phyloP scores from a whole-genome alignment of 2,113 vertebrate species.

The Cnemophilus loriae region DNA sequence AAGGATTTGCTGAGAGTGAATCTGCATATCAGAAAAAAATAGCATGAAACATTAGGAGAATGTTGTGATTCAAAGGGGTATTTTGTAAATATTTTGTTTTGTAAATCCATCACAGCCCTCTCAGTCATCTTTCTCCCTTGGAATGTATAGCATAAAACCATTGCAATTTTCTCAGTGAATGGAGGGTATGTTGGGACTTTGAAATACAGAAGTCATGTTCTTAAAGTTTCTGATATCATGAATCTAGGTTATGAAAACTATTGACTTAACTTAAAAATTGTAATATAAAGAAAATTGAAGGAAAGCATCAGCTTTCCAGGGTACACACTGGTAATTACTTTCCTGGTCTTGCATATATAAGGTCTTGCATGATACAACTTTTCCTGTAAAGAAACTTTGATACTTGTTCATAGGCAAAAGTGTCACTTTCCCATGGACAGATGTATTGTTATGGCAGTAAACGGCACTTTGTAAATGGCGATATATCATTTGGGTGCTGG shows the following conservation, averaged over 20 bases:
- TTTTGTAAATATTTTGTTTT: not conserved
- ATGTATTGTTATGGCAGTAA: not conserved
- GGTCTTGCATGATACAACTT: not conserved
- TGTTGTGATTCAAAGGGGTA: not conserved
- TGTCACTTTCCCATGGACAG: not conserved
- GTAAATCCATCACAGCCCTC: not conserved
- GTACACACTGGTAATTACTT: not conserved
- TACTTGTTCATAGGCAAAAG: not conserved
- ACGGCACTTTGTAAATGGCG: not conserved
- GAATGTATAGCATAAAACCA: not conserved
- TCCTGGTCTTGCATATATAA: not conserved
- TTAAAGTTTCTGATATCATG: not conserved
- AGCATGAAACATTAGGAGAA: not conserved
- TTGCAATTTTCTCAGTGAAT: not conserved
- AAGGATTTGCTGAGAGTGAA: not conserved
- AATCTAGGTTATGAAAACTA: not conserved
- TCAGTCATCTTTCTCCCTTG: not conserved
- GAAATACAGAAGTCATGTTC: not conserved
- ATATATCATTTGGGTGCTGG: not conserved
- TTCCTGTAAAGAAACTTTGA: not conserved
- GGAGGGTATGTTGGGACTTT: not conserved
- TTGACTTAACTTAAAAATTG: not conserved
- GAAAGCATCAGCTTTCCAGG: not conserved
- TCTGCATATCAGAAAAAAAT: not conserved
- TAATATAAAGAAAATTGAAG: not conserved